Conservation (phyloP, 2,888 invertebrate genomes). For the Eupithecia insigniata region DNA sequence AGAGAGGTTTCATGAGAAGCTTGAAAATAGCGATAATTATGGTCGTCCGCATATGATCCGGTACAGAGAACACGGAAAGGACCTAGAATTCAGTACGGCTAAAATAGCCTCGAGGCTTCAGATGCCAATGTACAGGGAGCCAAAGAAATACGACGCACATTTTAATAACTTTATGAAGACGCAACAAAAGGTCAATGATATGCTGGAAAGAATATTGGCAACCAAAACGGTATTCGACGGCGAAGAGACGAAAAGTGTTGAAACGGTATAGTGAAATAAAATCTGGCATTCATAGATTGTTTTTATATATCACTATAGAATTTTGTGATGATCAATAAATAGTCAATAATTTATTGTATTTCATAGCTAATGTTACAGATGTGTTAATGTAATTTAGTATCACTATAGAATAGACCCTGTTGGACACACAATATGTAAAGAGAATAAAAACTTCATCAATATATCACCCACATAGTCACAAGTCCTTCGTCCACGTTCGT, state of each 20-base stretch:
- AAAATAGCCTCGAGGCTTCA: constrained; percentile 61
- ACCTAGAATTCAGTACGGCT: constrained; percentile 33
- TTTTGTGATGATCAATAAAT: not conserved
- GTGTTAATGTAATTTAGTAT: too few relatives aligned
- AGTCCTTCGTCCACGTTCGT: too few relatives aligned
- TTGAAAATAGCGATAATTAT: constrained; percentile 50
- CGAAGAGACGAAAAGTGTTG: constrained; percentile 51
- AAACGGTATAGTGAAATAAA: constrained; percentile 41
- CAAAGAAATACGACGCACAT: constrained; percentile 62
- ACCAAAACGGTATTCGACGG: constrained; percentile 45
- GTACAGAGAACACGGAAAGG: constrained; percentile 33
- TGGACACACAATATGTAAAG: too few relatives aligned
- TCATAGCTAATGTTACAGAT: too few relatives aligned
- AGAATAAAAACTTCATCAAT: too few relatives aligned
- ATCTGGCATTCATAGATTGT: not conserved
- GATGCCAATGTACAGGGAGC: constrained; percentile 52
- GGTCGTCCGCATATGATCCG: constrained; percentile 9
- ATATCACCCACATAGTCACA: too few relatives aligned
- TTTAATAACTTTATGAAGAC: constrained; percentile 70
- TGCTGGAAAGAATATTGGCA: constrained; percentile 68
- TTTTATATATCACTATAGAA: not conserved
- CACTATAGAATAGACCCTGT: too few relatives aligned
- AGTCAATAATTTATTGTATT: not conserved
- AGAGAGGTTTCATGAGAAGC: constrained; percentile 62
- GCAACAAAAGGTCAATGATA: constrained; percentile 75